These are phyloP conservation scores for Scalopus aquaticus DNA, from an alignment of 2,113 vertebrate species.

Conservation along the genomic window DNA sequence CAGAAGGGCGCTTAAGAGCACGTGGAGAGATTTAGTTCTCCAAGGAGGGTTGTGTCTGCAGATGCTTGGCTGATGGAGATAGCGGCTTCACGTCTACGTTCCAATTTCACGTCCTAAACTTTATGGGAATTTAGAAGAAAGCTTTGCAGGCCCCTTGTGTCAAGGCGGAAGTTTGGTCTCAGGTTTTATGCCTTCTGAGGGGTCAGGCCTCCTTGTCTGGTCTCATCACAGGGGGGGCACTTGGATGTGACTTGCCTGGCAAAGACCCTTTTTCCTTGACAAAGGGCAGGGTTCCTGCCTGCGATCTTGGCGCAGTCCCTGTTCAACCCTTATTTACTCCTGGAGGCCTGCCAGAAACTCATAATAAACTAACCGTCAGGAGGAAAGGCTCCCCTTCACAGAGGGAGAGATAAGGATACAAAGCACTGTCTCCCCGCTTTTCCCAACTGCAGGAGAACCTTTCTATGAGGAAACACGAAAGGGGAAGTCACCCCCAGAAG, in stretches of 20 bases:
- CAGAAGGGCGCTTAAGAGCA: background rate
- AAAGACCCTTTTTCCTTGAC: slow-evolving; percentile 7
- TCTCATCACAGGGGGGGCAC: background rate
- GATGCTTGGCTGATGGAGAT: background rate
- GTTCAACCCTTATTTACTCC: background rate
- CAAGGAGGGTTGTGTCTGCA: background rate
- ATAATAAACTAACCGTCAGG: slow-evolving; percentile 19
- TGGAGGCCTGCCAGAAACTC: slow-evolving; percentile 28
- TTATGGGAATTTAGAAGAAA: background rate
- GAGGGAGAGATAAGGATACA: background rate
- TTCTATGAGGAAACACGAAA: slow-evolving; percentile 30
- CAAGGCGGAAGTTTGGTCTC: background rate
- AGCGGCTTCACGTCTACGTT: background rate
- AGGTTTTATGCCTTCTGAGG: background rate
- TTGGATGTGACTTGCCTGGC: background rate
- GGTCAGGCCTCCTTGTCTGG: background rate
- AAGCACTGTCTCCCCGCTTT: background rate
- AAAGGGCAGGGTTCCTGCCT: background rate
- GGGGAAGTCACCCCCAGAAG: slow-evolving; percentile 12
- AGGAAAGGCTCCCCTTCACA: background rate
- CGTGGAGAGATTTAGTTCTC: background rate
- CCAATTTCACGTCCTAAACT: background rate
- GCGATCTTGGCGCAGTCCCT: background rate
- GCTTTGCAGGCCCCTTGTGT: background rate
- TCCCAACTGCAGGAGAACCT: background rate